Evolutionary conservation across 1,140 invertebrate species (phyloP), one percentile per base, ranked within the genome.

Genomic region (Heterodera schachtii): DNA sequence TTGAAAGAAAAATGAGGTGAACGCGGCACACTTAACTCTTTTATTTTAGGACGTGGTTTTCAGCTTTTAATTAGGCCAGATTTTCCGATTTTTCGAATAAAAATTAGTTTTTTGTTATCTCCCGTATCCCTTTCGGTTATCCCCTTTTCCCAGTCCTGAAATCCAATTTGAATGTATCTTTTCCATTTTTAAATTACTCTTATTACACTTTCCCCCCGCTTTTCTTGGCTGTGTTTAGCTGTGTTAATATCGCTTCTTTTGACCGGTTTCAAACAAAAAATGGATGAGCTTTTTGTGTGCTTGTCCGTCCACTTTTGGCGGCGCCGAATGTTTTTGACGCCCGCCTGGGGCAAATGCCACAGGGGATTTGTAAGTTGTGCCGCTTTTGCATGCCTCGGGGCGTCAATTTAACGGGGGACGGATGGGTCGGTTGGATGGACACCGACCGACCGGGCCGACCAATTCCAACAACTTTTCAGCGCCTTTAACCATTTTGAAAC

Each of bases 381-480:
- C 57, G 57, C 16, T 64, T 64, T 64, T 16, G 57, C 57, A 19
- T 64, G 57, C 13, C 57, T 5, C 1, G 16, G 57, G 57, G 57
- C 13, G 57, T 64, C 57, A 64, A 19, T 19, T 64, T 64, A 19
- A 64, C 49, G 11, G 6, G 4, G 19, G 11, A 19, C 9, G 11
- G 57, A 64, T 64, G 57, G 16, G 16, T 19, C 3, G 16, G 57
- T 19, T 64, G 16, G 57, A 11, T 52, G 49, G 49, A 64, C 57
- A 64, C 57, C 57, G 57, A 64, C 11, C 57, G 13, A 11, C 49
- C 49, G 6, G 6, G 6, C 49, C 49, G 16, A 64, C 57, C 57
- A 64, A 64, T 64, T 19, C 19, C 57, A 52, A 64, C 57, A 64
- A 64, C 57, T 64, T 64, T 64, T 64, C 57, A 64, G 57, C 57